Conservation (phyloP, 2,797 vertebrate genomes). For the Malurus splendens region DNA sequence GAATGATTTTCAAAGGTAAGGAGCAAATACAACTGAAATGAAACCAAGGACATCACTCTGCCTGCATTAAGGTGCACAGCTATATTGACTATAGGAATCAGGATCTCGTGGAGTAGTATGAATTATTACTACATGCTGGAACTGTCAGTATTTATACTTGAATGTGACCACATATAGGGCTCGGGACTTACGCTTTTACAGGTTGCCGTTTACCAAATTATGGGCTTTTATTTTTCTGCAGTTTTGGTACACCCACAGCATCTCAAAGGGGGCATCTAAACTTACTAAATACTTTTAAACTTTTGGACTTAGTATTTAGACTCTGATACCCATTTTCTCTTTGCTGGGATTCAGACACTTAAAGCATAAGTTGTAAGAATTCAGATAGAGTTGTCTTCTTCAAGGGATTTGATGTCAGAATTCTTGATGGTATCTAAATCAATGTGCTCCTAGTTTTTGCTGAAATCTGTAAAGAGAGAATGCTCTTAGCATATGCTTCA, state of each 20-base stretch:
- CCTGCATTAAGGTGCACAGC: neutral
- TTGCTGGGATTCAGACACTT: neutral
- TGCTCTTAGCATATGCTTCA: neutral
- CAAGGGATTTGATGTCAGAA: neutral
- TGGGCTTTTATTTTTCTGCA: neutral
- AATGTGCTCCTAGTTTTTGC: neutral
- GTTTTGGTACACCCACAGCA: neutral
- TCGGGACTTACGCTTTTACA: neutral
- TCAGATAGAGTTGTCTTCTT: neutral
- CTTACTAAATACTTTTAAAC: neutral
- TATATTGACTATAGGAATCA: neutral
- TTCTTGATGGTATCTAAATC: neutral
- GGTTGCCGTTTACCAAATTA: conserved; percentile 2
- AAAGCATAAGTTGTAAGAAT: neutral
- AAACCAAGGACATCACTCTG: neutral
- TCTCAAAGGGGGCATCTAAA: neutral
- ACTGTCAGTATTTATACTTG: neutral
- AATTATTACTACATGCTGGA: neutral
- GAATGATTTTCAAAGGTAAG: neutral
- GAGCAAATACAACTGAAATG: neutral
- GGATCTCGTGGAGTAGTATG: neutral
- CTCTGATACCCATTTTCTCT: neutral
- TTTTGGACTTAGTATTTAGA: neutral
- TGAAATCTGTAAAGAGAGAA: neutral
- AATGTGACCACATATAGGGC: neutral